Evolutionary conservation across 2,113 vertebrate species (phyloP).

Genomic region (Oncorhynchus clarkii): DNA sequence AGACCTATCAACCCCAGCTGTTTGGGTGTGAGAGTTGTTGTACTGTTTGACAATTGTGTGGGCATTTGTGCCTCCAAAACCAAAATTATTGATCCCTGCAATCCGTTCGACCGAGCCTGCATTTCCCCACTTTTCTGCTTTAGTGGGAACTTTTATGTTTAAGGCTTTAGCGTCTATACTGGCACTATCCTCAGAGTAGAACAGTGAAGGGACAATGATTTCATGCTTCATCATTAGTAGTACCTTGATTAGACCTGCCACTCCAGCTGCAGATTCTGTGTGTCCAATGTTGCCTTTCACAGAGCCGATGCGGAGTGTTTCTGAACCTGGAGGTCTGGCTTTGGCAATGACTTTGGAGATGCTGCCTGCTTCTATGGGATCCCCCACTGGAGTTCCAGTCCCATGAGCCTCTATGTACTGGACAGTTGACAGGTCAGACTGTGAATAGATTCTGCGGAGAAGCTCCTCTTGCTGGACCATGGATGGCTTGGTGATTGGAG

Average conservation of each 20-base stretch:
- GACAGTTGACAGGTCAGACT: constrained; percentile 68
- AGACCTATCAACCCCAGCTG: constrained; percentile 37
- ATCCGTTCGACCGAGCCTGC: constrained; percentile 44
- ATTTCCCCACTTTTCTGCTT: constrained; percentile 74
- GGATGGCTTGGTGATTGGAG: constrained; percentile 82
- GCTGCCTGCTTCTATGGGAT: constrained; percentile 77
- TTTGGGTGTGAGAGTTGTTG: constrained; percentile 45
- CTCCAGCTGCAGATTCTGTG: constrained; percentile 81
- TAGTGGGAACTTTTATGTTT: constrained; percentile 71
- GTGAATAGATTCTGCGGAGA: constrained; percentile 76
- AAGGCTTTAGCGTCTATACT: constrained; percentile 70
- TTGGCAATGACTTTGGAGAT: constrained; percentile 75
- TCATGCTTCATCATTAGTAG: constrained; percentile 85
- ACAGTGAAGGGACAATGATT: constrained; percentile 79
- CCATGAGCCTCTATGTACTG: constrained; percentile 86
- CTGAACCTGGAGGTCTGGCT: constrained; percentile 56
- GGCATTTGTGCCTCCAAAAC: constrained; percentile 85
- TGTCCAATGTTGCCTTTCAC: constrained; percentile 88
- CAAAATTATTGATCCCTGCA: constrained; percentile 84
- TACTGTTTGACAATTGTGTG: constrained; percentile 78
- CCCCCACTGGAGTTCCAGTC: constrained; percentile 81
- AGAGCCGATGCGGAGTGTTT: constrained; percentile 77
- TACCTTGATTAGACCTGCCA: constrained; percentile 82
- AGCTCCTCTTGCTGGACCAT: constrained; percentile 79
- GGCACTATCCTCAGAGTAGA: constrained; percentile 72